These are phyloP conservation scores for Gephyroberyx darwinii DNA, from an alignment of 2,797 vertebrate species.

Conservation along the genomic window DNA sequence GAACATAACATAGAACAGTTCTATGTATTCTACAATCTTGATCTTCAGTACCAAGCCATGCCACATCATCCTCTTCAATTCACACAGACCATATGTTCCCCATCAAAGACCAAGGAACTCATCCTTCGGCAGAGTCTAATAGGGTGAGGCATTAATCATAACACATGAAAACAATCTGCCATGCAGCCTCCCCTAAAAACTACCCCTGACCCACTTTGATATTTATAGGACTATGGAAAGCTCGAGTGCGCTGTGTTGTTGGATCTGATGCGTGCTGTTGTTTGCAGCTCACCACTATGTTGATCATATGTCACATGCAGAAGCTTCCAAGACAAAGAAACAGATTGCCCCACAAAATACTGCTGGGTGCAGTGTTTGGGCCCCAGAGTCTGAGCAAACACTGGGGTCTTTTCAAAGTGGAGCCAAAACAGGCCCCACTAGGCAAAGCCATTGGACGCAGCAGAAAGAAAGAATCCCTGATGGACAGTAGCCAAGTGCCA, in stretches of 20 bases:
- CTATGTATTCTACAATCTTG: constrained; percentile 18
- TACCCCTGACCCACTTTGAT: constrained; percentile 74
- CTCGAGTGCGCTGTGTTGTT: constrained; percentile 36
- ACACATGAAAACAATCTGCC: constrained; percentile 59
- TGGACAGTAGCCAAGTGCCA: constrained; percentile 7
- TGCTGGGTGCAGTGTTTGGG: constrained; percentile 1
- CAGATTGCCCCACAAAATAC: constrained; percentile 51
- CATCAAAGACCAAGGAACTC: constrained; percentile 45
- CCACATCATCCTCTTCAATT: constrained; percentile 32
- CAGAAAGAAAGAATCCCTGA: neutral
- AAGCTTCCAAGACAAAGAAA: constrained; percentile 44
- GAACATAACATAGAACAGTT: neutral
- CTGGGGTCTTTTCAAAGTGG: constrained; percentile 15
- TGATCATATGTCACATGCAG: constrained; percentile 45
- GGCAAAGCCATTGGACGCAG: neutral
- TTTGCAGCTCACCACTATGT: constrained; percentile 33
- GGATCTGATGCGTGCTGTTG: constrained; percentile 32
- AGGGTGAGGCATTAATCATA: constrained; percentile 46
- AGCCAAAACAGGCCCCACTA: neutral
- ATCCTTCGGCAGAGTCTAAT: constrained; percentile 45
- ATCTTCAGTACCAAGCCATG: constrained; percentile 11
- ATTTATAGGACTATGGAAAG: constrained; percentile 72
- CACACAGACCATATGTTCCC: constrained; percentile 58
- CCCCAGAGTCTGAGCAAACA: neutral
- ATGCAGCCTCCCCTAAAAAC: constrained; percentile 43